Conservation (phyloP, 2,797 vertebrate genomes). For the Sebastiscus albofasciatus region DNA sequence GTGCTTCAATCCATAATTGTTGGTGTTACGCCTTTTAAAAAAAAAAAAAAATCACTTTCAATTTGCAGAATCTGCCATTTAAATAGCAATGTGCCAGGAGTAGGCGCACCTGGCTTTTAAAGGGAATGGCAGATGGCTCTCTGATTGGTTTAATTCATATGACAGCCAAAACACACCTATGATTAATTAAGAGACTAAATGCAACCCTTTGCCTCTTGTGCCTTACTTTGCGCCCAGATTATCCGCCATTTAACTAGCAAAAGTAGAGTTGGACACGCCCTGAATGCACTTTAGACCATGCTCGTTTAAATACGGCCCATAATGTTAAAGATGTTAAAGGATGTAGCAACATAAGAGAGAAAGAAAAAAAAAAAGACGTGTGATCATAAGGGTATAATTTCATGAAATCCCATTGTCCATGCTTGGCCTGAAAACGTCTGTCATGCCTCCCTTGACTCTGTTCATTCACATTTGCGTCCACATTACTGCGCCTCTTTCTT, state of each 20-base stretch:
- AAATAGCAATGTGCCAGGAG: background rate
- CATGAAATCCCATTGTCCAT: slow-evolving; percentile 8
- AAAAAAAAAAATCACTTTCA: background rate
- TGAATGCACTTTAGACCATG: background rate
- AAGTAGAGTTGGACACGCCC: background rate
- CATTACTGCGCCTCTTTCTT: slow-evolving; percentile 18
- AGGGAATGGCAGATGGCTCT: background rate
- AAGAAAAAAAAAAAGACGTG: background rate
- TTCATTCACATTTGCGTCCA: slow-evolving; percentile 34
- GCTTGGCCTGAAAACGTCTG: slow-evolving; percentile 24
- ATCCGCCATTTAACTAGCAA: background rate
- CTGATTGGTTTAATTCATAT: too few relatives aligned
- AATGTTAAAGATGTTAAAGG: background rate
- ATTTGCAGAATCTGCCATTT: background rate
- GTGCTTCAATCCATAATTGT: background rate
- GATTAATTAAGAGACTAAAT: background rate
- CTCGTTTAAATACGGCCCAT: background rate
- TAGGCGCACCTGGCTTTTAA: background rate
- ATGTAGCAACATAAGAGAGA: background rate
- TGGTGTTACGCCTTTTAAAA: background rate
- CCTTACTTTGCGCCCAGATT: background rate
- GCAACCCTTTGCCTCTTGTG: background rate
- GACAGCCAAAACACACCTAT: too few relatives aligned
- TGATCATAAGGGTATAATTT: slow-evolving; percentile 3
- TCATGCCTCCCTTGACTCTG: slow-evolving; percentile 18